A percentile compares a stretch with the other conserved stretches of the same genome.
Conservation (phyloP, 92 coral and sea anemone genomes). For the Galaxea fascicularis region DNA sequence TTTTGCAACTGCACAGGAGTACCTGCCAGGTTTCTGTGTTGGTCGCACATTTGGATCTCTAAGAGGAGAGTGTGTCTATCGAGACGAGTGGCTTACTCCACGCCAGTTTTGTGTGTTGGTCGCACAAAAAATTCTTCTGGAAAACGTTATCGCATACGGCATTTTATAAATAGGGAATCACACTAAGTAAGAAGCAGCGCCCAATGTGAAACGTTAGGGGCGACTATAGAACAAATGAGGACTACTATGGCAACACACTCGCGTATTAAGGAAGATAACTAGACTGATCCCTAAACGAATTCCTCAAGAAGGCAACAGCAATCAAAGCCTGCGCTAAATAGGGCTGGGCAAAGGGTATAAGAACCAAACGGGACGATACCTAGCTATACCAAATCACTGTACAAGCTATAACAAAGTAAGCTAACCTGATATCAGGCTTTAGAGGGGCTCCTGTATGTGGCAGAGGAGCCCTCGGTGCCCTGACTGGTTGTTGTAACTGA, state of each 20-base stretch:
- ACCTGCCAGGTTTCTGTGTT: background rate
- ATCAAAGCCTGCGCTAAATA: too few species aligned
- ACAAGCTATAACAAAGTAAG: background rate
- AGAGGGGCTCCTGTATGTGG: background rate
- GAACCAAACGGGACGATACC: background rate
- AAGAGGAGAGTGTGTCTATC: too few species aligned
- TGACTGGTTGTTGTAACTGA: background rate
- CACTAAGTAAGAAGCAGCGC: too few species aligned
- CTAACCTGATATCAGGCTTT: conserved; percentile 3
- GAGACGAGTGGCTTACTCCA: too few species aligned
- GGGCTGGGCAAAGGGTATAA: background rate
- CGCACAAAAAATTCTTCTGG: background rate
- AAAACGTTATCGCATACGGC: background rate
- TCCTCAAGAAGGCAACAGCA: too few species aligned
- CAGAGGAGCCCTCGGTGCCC: background rate
- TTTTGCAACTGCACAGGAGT: too few species aligned
- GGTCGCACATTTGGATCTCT: background rate
- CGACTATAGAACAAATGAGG: too few species aligned
- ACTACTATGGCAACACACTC: too few species aligned
- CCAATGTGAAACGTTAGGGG: too few species aligned
- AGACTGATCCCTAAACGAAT: too few species aligned
- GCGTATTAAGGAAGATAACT: too few species aligned
- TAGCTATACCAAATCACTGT: background rate
- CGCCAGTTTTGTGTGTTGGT: conserved; percentile 7
- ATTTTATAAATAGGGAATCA: too few species aligned